Percentiles rank a stretch among this genome's conserved stretches.
Conservation (phyloP, 2,113 vertebrate genomes). For the Peucedramus taeniatus region DNA sequence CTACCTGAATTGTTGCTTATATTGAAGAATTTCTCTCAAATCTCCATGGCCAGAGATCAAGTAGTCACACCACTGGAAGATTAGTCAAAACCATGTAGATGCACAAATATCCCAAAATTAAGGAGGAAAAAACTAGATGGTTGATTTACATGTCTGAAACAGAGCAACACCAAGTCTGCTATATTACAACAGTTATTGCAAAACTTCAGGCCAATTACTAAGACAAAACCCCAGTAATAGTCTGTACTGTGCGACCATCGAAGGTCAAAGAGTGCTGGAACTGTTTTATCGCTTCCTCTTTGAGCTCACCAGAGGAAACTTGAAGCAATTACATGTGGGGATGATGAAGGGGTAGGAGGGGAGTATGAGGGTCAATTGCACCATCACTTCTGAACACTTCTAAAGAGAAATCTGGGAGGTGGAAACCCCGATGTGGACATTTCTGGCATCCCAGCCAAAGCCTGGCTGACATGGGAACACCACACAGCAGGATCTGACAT, state of each 20-base stretch:
- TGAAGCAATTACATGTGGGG: not conserved
- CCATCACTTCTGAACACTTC: not conserved
- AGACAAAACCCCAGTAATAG: not conserved
- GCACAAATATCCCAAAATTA: not conserved
- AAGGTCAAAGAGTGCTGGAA: not conserved
- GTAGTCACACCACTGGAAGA: not conserved
- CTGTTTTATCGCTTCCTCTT: not conserved
- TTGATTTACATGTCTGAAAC: not conserved
- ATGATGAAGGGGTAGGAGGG: not conserved
- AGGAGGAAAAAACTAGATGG: not conserved
- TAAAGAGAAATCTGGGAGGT: not conserved
- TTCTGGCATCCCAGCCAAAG: not conserved
- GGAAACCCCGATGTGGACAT: fast-evolving
- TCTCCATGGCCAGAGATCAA: not conserved
- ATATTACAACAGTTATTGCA: not conserved
- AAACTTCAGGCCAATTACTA: not conserved
- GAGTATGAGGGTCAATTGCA: not conserved
- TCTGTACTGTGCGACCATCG: fast-evolving
- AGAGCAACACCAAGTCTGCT: fast-evolving
- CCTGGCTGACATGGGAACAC: fast-evolving
- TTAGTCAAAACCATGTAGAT: not conserved
- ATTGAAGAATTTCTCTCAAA: not conserved
- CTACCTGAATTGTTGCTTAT: not conserved
- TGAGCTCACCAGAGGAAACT: not conserved
- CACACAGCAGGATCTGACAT: fast-evolving